Evolutionary conservation across 1,140 invertebrate species (phyloP).

Genomic region (Apis florea): DNA sequence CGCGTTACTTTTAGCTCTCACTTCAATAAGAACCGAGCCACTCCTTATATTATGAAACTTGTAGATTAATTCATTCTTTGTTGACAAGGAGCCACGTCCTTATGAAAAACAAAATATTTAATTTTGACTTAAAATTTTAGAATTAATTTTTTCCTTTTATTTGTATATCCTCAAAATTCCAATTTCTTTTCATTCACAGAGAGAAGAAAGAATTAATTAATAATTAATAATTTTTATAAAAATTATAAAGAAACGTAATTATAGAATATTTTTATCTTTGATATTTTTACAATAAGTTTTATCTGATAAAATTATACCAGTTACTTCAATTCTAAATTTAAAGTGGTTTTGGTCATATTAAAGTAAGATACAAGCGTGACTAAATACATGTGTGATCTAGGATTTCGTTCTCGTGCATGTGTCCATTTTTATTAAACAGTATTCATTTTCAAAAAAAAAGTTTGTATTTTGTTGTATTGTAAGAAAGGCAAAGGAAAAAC

Average conservation of each 20-base stretch:
- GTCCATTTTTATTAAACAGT: background rate
- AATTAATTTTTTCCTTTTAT: background rate
- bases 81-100: conserved; percentile 76
- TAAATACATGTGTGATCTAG: background rate
- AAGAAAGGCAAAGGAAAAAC: background rate
- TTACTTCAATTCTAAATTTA: background rate
- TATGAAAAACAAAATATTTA: conserved; percentile 11
- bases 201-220: background rate
- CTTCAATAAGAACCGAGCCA: conserved; percentile 81
- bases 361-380: conserved; percentile 7
- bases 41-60: conserved; percentile 81
- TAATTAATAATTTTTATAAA: background rate
- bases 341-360: background rate
- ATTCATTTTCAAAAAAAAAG: background rate
- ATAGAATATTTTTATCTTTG: background rate
- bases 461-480: too few relatives aligned
- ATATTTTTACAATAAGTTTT: background rate
- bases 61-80: conserved; percentile 82
- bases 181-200: too few relatives aligned
- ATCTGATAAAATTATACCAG: background rate
- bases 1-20: conserved; percentile 82
- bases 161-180: background rate
- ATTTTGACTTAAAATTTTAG: background rate
- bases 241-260: background rate
- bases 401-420: background rate